Conservation (phyloP, 2,888 invertebrate species). For the Drosophila differens region DNA sequence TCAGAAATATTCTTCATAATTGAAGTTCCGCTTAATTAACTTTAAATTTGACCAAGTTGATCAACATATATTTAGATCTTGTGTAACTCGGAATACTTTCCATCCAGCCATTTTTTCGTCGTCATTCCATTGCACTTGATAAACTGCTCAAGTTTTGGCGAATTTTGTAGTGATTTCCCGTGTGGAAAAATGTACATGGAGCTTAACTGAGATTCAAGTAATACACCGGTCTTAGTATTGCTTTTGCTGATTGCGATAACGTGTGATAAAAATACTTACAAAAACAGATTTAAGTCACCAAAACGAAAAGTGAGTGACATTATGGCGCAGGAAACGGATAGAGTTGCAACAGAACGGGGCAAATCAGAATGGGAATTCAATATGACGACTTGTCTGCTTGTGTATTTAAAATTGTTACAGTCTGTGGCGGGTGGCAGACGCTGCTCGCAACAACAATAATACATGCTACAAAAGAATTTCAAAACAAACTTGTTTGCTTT, state of each 20-base stretch:
- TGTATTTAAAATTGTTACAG: conserved; percentile 49
- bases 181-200: conserved; percentile 56
- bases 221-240: conserved; percentile 23
- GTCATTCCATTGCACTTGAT: conserved; percentile 7
- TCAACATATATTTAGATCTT: background rate
- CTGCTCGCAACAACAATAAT: conserved; percentile 24
- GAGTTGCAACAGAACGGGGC: conserved; percentile 25
- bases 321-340: conserved; percentile 25
- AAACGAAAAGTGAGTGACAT: conserved; percentile 31
- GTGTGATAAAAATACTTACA: conserved; percentile 37
- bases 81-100: conserved; percentile 11
- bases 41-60: background rate
- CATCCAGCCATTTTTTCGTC: background rate
- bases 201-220: conserved; percentile 35
- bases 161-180: conserved; percentile 11
- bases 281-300: conserved; percentile 31
- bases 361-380: conserved; percentile 25
- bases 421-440: conserved; percentile 22
- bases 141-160: conserved; percentile 17
- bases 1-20: background rate
- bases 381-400: conserved; percentile 40
- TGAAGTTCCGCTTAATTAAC: background rate
- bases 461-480: conserved; percentile 64
- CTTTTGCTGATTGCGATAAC: conserved; percentile 50
- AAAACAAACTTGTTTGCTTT: conserved; percentile 72